Evolutionary conservation across 2,797 vertebrate genomes (phyloP).

Genomic region (Antennarius maculatus): DNA sequence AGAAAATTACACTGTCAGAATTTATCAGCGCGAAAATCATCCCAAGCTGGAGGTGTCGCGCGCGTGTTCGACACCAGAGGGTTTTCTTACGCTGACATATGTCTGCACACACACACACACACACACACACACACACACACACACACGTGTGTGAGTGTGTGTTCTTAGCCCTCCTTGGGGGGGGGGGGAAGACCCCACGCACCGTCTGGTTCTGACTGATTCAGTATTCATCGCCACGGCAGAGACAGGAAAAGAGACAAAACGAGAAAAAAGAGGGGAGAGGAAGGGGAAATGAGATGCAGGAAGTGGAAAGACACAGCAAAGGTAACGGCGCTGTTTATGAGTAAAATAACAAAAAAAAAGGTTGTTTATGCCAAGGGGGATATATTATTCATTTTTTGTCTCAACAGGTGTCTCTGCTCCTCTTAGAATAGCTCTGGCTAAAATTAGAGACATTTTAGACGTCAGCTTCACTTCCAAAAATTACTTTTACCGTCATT

Average conservation of each 20-base stretch:
- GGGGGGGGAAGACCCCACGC: slow-evolving; percentile 58
- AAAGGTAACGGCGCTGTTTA: not conserved
- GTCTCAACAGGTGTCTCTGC: slow-evolving; percentile 30
- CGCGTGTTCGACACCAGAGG: slow-evolving; percentile 12
- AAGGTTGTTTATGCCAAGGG: slow-evolving; percentile 1
- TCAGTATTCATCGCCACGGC: slow-evolving; percentile 43
- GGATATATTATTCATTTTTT: slow-evolving; percentile 5
- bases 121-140: no score
- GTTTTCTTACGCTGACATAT: slow-evolving; percentile 51
- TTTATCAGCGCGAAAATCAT: slow-evolving; percentile 44
- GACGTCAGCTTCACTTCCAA: slow-evolving; percentile 14
- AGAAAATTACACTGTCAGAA: slow-evolving; percentile 58
- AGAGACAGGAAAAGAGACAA: slow-evolving; percentile 19
- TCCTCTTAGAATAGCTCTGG: not conserved
- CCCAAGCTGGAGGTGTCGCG: slow-evolving; percentile 7
- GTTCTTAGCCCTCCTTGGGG: slow-evolving; percentile 42
- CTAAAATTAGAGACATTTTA: not conserved
- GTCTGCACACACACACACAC: slow-evolving; percentile 15
- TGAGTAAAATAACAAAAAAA: not conserved
- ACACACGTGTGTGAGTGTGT: slow-evolving; percentile 4
- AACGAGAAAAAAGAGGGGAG: not conserved
- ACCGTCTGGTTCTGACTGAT: slow-evolving; percentile 66
- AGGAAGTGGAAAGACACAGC: not conserved
- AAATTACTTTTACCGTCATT: slow-evolving; percentile 42
- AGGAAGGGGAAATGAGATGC: not conserved